Evolutionary conservation across 2,113 vertebrate genomes (phyloP).

Genomic region (Tyto alba): DNA sequence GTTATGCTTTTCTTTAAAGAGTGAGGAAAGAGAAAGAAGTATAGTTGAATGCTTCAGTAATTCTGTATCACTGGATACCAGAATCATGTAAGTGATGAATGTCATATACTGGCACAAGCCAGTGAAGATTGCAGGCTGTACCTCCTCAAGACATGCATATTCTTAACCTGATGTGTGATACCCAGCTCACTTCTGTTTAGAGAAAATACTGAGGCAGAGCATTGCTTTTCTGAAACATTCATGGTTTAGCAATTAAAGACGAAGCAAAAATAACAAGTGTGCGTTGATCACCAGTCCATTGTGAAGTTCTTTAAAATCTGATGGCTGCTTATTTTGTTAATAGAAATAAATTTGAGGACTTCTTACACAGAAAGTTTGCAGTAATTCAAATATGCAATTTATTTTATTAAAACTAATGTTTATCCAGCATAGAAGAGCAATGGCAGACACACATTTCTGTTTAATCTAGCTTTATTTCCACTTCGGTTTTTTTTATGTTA

Average conservation of each 20-base stretch:
- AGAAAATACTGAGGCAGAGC: not conserved
- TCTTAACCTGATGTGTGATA: not conserved
- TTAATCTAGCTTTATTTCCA: not conserved
- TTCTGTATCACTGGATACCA: too few relatives aligned
- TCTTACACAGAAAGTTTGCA: not conserved
- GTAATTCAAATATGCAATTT: not conserved
- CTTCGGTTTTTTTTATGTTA: not conserved
- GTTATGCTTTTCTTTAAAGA: not conserved
- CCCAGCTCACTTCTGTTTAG: not conserved
- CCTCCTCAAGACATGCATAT: not conserved
- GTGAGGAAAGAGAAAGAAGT: not conserved
- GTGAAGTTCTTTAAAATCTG: not conserved
- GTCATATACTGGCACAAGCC: too few relatives aligned
- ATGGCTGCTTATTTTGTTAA: not conserved
- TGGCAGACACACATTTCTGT: not conserved
- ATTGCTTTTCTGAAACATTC: not conserved
- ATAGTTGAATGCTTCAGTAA: not conserved
- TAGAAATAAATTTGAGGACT: not conserved
- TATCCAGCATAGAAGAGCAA: not conserved
- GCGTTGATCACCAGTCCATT: not conserved
- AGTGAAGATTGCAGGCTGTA: too few relatives aligned
- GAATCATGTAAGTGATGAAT: not conserved
- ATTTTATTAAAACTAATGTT: not conserved
- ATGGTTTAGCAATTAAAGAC: not conserved
- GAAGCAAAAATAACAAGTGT: not conserved